phyloP scores from a whole-genome alignment of 2,888 invertebrate genomes.

The Mesoligia furuncula region DNA sequence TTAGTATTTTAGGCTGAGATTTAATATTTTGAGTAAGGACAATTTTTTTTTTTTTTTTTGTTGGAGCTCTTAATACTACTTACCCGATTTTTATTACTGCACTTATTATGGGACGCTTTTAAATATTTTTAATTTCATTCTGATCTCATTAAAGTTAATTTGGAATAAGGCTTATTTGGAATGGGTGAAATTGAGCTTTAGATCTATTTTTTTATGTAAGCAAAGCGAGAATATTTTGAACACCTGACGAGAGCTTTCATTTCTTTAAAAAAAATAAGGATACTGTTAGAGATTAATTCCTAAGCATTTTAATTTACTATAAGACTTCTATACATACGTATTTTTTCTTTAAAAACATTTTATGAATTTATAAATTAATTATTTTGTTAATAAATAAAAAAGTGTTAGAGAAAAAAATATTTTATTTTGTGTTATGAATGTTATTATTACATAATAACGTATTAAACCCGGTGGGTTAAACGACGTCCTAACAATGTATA shows the following conservation, averaged over 20 bases:
- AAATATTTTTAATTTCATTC: background rate
- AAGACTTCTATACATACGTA: background rate
- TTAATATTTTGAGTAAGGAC: too few species aligned
- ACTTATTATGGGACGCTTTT: background rate
- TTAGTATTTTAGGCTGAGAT: too few species aligned
- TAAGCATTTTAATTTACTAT: constrained; percentile 18
- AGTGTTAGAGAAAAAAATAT: background rate
- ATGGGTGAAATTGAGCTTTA: background rate
- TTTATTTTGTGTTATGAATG: constrained; percentile 14
- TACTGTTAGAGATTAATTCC: background rate
- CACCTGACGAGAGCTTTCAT: background rate
- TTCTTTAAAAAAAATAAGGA: background rate
- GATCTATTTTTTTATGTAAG: background rate
- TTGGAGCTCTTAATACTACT: too few species aligned
- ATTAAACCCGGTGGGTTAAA: background rate
- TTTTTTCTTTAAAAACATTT: background rate
- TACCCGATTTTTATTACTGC: too few species aligned
- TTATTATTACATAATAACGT: constrained; percentile 24
- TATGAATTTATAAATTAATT: background rate
- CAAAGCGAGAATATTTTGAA: background rate
- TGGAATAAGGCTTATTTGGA: background rate
- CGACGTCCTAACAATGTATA: background rate
- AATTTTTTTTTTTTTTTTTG: too few species aligned
- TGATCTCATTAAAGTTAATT: constrained; percentile 1
- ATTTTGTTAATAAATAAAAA: constrained; percentile 10